Evolutionary conservation across 1,140 invertebrate genomes (phyloP), one percentile per base, ranked within the genome.

Genomic region (Heliconius himera): DNA sequence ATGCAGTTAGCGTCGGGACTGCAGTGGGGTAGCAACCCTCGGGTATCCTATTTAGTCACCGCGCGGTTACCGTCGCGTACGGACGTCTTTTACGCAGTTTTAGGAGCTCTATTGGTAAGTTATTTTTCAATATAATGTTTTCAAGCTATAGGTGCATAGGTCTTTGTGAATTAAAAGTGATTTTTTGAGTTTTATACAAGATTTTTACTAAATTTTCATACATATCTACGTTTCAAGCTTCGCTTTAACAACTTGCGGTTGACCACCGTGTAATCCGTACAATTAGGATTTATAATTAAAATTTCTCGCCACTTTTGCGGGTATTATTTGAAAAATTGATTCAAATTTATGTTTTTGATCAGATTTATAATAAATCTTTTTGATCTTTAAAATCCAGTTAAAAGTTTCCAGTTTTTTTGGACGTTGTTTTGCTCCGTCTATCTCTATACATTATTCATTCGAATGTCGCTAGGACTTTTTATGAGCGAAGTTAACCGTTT

Each of bases 401-500:
- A 26, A 26, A 33, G 33, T 33, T 4, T 33, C 22, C 3, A 9
- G 13, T 29, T 66, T 66, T 66, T 26, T 22, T 36, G 33, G 6
- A 1, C 26, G 29, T 29, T 5, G 41, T 46, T 46, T 46, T 16
- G 33, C 13, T 46, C 13, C 13, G 3, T 46, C 41, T 46, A 4
- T 46, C 8, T 66, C 8, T 66, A 66, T 26, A 29, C 26, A n/a
- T 79, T 75, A 74, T 74, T 51, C 74, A 79, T 74, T 71, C 41
- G 56, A 60, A 74, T 79, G 46, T 70, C 38, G 73, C 22, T 33
- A 11, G 18, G 36, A 70, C 66, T 79, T 74, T 79, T 79, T 79
- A 79, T 73, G 78, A 79, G 73, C 38, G 70, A 79, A 79, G 78
- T 79, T 75, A 75, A 60, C 56, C 73, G 38, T 74, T 74, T 79